These are phyloP conservation scores for Tapirus indicus DNA, from an alignment of 2,797 vertebrate genomes.

Conservation along the genomic window DNA sequence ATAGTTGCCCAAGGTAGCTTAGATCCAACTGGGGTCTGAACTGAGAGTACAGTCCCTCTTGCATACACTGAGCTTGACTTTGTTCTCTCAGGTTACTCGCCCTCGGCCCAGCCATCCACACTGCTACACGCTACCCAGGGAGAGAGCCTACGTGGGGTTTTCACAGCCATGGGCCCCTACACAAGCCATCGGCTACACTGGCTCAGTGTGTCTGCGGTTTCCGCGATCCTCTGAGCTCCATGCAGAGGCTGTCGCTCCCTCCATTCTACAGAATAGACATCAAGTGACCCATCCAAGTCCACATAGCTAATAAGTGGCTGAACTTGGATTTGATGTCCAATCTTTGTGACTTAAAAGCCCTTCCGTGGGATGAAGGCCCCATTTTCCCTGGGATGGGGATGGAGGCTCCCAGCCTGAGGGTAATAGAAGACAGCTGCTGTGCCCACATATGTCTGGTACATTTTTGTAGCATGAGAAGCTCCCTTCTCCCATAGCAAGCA, in stretches of 20 bases:
- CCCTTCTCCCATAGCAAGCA: constrained; percentile 53
- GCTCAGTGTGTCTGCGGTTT: accelerated
- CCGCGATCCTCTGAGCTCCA: neutral
- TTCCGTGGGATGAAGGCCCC: neutral
- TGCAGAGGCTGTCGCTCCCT: accelerated
- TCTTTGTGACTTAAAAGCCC: neutral
- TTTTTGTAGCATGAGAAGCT: constrained; percentile 70
- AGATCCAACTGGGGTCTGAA: neutral
- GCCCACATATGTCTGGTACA: constrained; percentile 72
- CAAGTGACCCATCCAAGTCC: neutral
- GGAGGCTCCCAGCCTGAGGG: neutral
- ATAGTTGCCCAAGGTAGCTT: neutral
- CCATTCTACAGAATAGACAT: neutral
- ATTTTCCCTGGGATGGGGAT: neutral
- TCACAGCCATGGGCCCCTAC: neutral
- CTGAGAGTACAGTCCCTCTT: neutral
- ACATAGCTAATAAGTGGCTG: neutral
- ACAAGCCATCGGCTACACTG: accelerated
- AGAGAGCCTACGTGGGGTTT: accelerated
- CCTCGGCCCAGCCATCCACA: neutral
- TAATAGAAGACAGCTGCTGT: constrained; percentile 73
- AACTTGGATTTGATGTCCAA: neutral
- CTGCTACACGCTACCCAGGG: neutral
- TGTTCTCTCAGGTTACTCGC: neutral
- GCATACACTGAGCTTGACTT: too few species aligned